A percentile compares a stretch with the other conserved stretches of the same genome.
Evolutionary conservation across 2,113 vertebrate species (phyloP).

Genomic region (Petroica traversi): DNA sequence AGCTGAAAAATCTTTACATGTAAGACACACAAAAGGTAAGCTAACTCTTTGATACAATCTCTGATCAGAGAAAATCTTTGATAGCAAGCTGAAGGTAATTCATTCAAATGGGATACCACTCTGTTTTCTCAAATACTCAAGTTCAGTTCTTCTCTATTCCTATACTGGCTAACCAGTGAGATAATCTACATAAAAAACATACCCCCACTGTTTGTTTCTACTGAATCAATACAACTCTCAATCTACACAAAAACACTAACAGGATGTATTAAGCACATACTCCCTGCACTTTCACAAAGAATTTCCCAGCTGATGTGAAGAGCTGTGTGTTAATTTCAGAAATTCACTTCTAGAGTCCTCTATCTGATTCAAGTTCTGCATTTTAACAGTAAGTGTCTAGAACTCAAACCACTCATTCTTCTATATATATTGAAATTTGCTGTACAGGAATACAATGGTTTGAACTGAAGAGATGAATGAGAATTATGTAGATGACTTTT

Average conservation of each 20-base stretch:
- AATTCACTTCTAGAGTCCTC: constrained; percentile 23
- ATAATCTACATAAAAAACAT: constrained; percentile 65
- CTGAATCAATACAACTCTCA: constrained; percentile 43
- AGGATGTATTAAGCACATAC: neutral
- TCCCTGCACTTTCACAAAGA: neutral
- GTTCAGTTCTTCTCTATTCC: neutral
- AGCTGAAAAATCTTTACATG: neutral
- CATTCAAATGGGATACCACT: neutral
- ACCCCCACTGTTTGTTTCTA: constrained; percentile 25
- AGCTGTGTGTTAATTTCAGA: constrained; percentile 11
- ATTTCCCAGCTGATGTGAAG: constrained; percentile 2
- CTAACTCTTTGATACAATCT: neutral
- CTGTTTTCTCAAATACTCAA: constrained; percentile 4
- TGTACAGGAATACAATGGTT: neutral
- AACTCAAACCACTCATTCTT: constrained; percentile 18
- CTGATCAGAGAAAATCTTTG: neutral
- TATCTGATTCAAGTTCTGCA: constrained; percentile 7
- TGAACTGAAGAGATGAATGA: neutral
- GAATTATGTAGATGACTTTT: constrained; percentile 6
- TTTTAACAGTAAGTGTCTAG: constrained; percentile 23
- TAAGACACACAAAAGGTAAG: neutral
- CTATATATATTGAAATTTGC: neutral
- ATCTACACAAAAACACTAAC: constrained; percentile 1
- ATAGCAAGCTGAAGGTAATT: neutral
- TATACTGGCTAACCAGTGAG: constrained; percentile 13